These are phyloP conservation scores for Nomada ruficornis DNA, from an alignment of 2,888 invertebrate genomes.

Conservation along the genomic window DNA sequence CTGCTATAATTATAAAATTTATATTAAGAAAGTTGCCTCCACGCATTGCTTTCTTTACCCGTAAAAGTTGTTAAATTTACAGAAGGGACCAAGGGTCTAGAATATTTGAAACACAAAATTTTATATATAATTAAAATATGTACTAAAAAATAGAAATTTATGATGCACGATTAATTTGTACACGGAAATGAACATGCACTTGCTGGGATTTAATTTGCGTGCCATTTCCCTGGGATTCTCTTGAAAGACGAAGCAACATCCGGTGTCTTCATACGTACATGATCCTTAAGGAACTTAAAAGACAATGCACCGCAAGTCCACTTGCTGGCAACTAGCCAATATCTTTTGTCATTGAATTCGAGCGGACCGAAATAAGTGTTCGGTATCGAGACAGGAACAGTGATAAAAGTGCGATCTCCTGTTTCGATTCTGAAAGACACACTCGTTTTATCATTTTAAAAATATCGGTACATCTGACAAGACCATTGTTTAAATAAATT, in stretches of 20 bases:
- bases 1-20: too few relatives aligned
- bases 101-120: too few relatives aligned
- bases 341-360: constrained; percentile 66
- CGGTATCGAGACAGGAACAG: constrained; percentile 62
- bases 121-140: too few relatives aligned
- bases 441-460: constrained; percentile 58
- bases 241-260: constrained; percentile 2
- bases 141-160: background rate
- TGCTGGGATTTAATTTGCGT: background rate
- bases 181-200: background rate
- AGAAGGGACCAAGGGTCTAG: too few relatives aligned
- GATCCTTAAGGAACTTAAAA: constrained; percentile 21
- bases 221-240: background rate
- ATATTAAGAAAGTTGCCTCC: too few relatives aligned
- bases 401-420: constrained; percentile 68
- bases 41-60: too few relatives aligned
- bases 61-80: too few relatives aligned
- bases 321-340: constrained; percentile 58
- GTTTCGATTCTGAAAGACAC: constrained; percentile 63
- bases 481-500: constrained; percentile 64
- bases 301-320: constrained; percentile 28
- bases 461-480: constrained; percentile 53
- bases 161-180: background rate
- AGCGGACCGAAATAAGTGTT: constrained; percentile 64
- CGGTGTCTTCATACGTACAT: constrained; percentile 25